Evolutionary conservation across 2,888 invertebrate genomes (phyloP).

Genomic region (Rhabditoides inermis): DNA sequence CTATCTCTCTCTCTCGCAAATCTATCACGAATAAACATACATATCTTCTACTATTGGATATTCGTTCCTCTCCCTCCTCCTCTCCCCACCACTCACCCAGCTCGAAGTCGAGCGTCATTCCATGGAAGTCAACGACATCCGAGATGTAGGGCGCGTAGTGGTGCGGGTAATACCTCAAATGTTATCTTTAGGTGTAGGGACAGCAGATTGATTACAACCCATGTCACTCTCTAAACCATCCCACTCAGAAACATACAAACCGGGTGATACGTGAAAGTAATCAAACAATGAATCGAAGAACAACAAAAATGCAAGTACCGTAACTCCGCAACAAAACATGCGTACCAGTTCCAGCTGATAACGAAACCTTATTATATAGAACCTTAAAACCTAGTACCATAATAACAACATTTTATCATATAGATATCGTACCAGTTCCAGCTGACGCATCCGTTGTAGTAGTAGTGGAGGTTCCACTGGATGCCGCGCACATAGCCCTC

Average conservation of each 20-base stretch:
- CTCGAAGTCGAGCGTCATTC: conserved; percentile 72
- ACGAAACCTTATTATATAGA: too few relatives aligned
- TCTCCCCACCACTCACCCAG: too few relatives aligned
- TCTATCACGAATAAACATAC: too few relatives aligned
- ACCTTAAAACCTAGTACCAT: not conserved
- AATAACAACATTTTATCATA: not conserved
- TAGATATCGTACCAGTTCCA: conserved; percentile 95
- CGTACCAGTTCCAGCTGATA: too few relatives aligned
- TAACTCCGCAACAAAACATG: too few relatives aligned
- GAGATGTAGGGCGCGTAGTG: conserved; percentile 95
- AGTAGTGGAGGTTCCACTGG: conserved; percentile 92
- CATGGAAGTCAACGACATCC: conserved; percentile 72
- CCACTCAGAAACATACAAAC: not conserved
- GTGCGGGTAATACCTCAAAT: conserved; percentile 68
- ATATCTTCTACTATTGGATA: too few relatives aligned
- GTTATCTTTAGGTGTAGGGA: not conserved
- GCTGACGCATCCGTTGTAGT: conserved; percentile 87
- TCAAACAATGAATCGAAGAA: not conserved
- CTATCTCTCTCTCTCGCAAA: too few relatives aligned
- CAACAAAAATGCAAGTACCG: too few relatives aligned
- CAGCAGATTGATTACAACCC: too few relatives aligned
- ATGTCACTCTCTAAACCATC: too few relatives aligned
- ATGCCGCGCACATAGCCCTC: conserved; percentile 82
- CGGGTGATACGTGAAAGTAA: not conserved
- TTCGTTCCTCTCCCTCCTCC: too few relatives aligned